These are phyloP conservation scores for Thomomys bottae DNA, from an alignment of 2,113 vertebrate genomes.

Conservation along the genomic window DNA sequence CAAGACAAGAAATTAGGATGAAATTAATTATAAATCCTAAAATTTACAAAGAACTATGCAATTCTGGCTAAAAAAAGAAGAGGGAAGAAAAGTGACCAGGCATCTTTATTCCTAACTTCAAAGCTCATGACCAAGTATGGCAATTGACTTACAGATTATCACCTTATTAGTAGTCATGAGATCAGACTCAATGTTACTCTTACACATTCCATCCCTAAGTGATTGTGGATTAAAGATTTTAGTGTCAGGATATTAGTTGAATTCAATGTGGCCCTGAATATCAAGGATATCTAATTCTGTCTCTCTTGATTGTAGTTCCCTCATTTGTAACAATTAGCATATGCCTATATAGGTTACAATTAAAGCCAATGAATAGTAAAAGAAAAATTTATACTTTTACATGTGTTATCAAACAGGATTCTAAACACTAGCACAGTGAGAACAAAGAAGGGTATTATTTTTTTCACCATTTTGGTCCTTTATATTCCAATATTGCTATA, in stretches of 20 bases:
- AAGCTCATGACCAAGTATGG: neutral
- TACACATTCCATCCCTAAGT: neutral
- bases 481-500: no score
- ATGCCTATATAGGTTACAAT: no score
- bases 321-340: no score
- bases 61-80: constrained; percentile 19
- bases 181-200: neutral
- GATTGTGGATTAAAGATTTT: neutral
- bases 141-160: neutral
- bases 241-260: neutral
- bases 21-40: neutral
- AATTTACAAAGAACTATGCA: neutral
- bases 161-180: neutral
- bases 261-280: neutral
- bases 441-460: no score
- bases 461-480: no score
- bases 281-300: neutral
- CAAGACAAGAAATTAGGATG: neutral
- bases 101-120: neutral
- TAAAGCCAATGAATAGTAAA: no score
- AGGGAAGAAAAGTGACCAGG: neutral
- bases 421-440: no score
- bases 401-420: no score
- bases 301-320: no score
- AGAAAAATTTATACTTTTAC: no score